Percentiles rank a stretch among this genome's conserved stretches.
These are phyloP conservation scores for Lypha dubia DNA, from an alignment of 2,888 invertebrate genomes.

Conservation along the genomic window DNA sequence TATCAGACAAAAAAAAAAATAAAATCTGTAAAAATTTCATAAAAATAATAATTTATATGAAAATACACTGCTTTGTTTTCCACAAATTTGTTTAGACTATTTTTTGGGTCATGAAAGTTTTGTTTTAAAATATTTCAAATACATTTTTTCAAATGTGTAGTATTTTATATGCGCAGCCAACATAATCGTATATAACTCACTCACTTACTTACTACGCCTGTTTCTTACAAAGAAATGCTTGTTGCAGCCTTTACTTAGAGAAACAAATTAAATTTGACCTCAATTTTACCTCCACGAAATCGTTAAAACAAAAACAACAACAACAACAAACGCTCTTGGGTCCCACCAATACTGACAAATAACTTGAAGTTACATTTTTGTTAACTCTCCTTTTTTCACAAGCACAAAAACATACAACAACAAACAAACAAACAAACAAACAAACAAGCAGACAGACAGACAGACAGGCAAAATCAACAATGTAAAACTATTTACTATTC, in stretches of 20 bases:
- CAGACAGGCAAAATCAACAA: slow-evolving; percentile 24
- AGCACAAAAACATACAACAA: slow-evolving; percentile 7
- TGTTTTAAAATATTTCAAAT: slow-evolving; percentile 12
- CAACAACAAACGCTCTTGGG: slow-evolving; percentile 42
- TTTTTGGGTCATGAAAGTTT: slow-evolving; percentile 21
- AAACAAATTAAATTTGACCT: slow-evolving; percentile 72
- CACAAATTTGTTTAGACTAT: neutral
- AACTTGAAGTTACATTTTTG: slow-evolving; percentile 35
- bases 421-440: too few species aligned
- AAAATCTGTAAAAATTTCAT: neutral
- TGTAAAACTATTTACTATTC: slow-evolving; percentile 45
- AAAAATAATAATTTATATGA: neutral
- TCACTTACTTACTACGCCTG: too few species aligned
- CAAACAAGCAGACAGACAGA: neutral
- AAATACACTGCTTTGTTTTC: neutral
- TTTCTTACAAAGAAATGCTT: slow-evolving; percentile 5
- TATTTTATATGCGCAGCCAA: neutral
- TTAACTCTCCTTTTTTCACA: slow-evolving; percentile 59
- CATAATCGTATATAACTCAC: too few species aligned
- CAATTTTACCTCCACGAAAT: slow-evolving; percentile 67
- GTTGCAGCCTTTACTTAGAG: slow-evolving; percentile 43
- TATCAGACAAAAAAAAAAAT: neutral
- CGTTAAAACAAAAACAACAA: slow-evolving; percentile 22
- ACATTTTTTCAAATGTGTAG: too few species aligned
- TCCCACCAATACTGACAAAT: slow-evolving; percentile 39